phyloP scores from a whole-genome alignment of 1,140 invertebrate genomes.

The Tigriopus japonicus region DNA sequence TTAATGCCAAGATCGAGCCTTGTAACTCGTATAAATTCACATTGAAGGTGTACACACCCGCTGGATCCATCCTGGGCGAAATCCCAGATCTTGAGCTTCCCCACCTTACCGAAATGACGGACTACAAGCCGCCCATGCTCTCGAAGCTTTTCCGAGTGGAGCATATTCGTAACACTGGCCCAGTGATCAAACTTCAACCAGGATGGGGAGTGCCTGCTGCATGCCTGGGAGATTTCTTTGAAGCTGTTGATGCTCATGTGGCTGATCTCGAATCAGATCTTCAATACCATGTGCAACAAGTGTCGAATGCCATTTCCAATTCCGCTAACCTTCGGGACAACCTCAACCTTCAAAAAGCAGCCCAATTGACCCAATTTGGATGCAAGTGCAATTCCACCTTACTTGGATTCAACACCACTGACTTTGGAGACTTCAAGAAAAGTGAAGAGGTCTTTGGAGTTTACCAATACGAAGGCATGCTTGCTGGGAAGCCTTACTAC shows the following conservation, averaged over 20 bases:
- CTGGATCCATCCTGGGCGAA: neutral
- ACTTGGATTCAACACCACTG: neutral
- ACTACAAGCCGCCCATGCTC: conserved; percentile 1
- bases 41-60: neutral
- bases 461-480: neutral
- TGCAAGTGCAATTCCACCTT: conserved; percentile 1
- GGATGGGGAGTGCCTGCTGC: neutral
- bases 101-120: neutral
- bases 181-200: neutral
- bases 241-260: conserved; percentile 6
- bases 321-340: neutral
- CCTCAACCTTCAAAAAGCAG: neutral
- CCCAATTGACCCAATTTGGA: neutral
- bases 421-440: neutral
- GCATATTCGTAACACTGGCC: neutral
- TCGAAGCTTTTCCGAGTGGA: conserved; percentile 1
- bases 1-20: neutral
- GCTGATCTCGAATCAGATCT: conserved; percentile 1
- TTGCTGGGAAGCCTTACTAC: conserved; percentile 2
- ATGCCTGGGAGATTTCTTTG: neutral
- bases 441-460: neutral
- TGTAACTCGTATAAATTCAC: conserved; percentile 4
- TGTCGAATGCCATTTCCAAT: neutral
- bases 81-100: neutral
- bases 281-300: conserved; percentile 3